Percentiles rank a stretch among this genome's conserved stretches.
Conservation (phyloP, 1,140 invertebrate species). For the Tetranychus cinnabarinus region DNA sequence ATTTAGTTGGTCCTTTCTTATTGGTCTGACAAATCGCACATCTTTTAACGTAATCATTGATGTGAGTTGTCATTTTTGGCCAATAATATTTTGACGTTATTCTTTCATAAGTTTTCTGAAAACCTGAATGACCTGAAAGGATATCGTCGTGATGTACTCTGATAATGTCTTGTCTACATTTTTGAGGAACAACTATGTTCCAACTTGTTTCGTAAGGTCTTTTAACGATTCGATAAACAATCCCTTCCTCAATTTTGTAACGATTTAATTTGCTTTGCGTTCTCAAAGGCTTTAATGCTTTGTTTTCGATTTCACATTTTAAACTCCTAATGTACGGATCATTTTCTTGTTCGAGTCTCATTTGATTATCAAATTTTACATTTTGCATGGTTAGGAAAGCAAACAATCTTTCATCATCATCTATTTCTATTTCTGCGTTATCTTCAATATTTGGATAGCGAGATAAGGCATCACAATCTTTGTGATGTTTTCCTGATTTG, state of each 20-base stretch:
- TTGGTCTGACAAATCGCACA: constrained; percentile 11
- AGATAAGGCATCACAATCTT: too few species aligned
- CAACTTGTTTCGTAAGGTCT: neutral
- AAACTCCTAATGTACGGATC: too few species aligned
- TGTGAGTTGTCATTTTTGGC: constrained; percentile 6
- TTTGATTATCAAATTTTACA: too few species aligned
- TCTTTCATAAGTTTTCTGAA: constrained; percentile 8
- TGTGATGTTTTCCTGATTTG: too few species aligned
- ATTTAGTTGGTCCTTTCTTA: neutral
- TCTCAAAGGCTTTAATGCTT: neutral
- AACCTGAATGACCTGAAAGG: constrained; percentile 9
- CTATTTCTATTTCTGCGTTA: too few species aligned
- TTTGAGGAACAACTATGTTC: neutral
- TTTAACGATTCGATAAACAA: neutral
- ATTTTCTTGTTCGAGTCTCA: too few species aligned
- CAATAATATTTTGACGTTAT: constrained; percentile 13
- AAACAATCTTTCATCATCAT: too few species aligned
- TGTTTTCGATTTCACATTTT: too few species aligned
- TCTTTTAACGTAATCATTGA: constrained; percentile 6
- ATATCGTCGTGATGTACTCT: constrained; percentile 2
- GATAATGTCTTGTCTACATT: neutral
- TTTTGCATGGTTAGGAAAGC: too few species aligned
- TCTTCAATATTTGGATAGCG: too few species aligned
- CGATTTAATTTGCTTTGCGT: neutral
- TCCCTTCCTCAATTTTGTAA: neutral